These are phyloP conservation scores for Dipodomys stephensi DNA, from an alignment of 2,113 vertebrate genomes.

Conservation along the genomic window DNA sequence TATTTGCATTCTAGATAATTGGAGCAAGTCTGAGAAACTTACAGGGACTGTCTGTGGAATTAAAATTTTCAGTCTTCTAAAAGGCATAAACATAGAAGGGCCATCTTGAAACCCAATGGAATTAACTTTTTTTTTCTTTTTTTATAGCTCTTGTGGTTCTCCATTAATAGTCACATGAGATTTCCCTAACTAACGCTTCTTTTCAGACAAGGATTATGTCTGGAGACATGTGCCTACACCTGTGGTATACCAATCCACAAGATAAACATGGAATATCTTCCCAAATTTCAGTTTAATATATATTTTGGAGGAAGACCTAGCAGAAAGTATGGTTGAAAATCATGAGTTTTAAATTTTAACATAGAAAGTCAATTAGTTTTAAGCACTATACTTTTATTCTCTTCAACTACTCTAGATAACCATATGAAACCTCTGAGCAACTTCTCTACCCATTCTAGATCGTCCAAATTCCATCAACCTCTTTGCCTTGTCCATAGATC, in stretches of 20 bases:
- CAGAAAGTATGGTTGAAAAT: background rate
- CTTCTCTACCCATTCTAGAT: background rate
- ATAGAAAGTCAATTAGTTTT: background rate
- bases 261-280: background rate
- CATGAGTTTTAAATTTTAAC: background rate
- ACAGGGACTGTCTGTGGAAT: background rate
- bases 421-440: background rate
- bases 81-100: background rate
- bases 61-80: background rate
- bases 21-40: background rate
- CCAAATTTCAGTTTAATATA: background rate
- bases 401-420: background rate
- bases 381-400: background rate
- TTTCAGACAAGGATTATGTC: accelerated
- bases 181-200: background rate
- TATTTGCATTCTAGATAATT: background rate
- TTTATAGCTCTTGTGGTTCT: background rate
- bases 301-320: background rate
- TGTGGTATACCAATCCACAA: background rate
- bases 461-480: background rate
- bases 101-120: background rate
- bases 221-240: background rate
- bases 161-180: background rate
- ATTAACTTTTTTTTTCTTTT: background rate
- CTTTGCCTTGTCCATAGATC: background rate